Percentiles rank a stretch among this genome's conserved stretches.
Conservation (phyloP, 2,113 vertebrate genomes). For the Onychorhynchus coronatus region DNA sequence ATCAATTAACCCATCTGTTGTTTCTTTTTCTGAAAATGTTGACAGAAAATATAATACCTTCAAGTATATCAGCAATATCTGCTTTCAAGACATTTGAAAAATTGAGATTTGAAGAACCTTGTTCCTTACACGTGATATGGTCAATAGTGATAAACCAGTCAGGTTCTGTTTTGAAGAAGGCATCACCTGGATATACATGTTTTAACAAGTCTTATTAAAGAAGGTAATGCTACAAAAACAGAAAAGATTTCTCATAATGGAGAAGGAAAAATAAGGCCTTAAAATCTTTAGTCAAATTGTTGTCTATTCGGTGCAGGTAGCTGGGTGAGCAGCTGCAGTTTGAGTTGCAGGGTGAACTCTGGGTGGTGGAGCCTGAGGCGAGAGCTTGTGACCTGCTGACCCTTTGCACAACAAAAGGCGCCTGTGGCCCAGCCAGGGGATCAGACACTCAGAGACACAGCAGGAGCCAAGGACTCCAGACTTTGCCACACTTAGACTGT, state of each 20-base stretch:
- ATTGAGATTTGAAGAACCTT: not conserved
- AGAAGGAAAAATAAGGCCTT: not conserved
- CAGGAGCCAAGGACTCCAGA: not conserved
- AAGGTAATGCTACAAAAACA: not conserved
- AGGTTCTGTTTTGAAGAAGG: not conserved
- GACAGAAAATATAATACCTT: not conserved
- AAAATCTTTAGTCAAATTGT: not conserved
- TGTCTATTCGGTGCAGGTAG: not conserved
- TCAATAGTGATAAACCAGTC: not conserved
- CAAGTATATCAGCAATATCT: not conserved
- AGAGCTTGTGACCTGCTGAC: accelerated
- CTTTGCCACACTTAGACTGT: not conserved
- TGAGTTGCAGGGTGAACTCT: not conserved
- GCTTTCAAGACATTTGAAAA: not conserved
- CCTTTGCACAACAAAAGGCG: not conserved
- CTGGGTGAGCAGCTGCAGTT: not conserved
- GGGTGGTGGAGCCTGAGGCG: not conserved
- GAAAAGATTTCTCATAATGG: not conserved
- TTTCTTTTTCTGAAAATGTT: not conserved
- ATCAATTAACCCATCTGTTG: not conserved
- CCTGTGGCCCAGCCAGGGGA: not conserved
- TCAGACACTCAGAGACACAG: not conserved
- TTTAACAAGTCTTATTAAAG: not conserved
- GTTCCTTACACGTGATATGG: not conserved
- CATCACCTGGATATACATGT: not conserved